phyloP scores from a whole-genome alignment of 2,113 vertebrate species.

The Etheostoma cragini region DNA sequence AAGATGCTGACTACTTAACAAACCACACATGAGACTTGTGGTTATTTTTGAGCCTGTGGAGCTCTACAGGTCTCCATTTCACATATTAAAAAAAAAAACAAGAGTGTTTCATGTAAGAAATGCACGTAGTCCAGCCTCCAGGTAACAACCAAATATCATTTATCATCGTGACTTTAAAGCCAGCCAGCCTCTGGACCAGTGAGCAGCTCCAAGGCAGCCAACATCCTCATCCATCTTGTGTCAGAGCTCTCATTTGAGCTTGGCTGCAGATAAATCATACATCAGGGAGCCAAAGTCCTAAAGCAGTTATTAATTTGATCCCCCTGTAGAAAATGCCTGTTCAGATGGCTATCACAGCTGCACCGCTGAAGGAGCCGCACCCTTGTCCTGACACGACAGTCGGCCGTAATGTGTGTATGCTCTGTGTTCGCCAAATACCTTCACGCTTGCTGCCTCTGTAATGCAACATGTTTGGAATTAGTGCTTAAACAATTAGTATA shows the following conservation, averaged over 20 bases:
- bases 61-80: slow-evolving; percentile 20
- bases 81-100: slow-evolving; percentile 30
- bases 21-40: slow-evolving; percentile 7
- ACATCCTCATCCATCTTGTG: slow-evolving; percentile 77
- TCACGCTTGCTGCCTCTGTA: slow-evolving; percentile 3
- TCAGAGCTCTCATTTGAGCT: slow-evolving; percentile 76
- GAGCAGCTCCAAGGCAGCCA: slow-evolving; percentile 48
- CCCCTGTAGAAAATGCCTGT: slow-evolving; percentile 75
- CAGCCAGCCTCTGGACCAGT: slow-evolving; percentile 48
- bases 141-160: slow-evolving; percentile 54
- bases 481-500: neutral
- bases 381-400: slow-evolving; percentile 36
- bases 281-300: slow-evolving; percentile 79
- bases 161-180: slow-evolving; percentile 45
- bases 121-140: slow-evolving; percentile 14
- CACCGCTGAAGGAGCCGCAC: slow-evolving; percentile 47
- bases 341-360: slow-evolving; percentile 78
- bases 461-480: neutral
- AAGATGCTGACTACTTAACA: slow-evolving; percentile 31
- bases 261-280: slow-evolving; percentile 85
- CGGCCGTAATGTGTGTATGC: neutral
- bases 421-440: neutral
- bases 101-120: slow-evolving; percentile 15
- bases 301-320: slow-evolving; percentile 86
- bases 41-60: slow-evolving; percentile 24